Percentiles rank a stretch among this genome's conserved stretches.
These are phyloP conservation scores for Elaphurus davidianus DNA, from an alignment of 2,113 vertebrate species.

Conservation along the genomic window DNA sequence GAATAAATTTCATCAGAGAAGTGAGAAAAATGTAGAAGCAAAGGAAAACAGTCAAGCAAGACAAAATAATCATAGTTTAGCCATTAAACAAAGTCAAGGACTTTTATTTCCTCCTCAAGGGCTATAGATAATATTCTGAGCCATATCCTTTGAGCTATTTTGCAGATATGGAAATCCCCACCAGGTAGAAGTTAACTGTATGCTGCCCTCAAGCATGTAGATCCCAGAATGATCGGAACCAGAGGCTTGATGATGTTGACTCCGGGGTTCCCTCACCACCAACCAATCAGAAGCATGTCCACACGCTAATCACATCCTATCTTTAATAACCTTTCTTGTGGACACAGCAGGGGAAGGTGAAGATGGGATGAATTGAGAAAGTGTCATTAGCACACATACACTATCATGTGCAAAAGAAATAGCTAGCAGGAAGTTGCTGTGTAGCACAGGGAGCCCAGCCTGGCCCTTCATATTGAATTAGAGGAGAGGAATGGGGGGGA, in stretches of 20 bases:
- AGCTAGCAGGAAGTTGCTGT: background rate
- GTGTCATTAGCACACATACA: background rate
- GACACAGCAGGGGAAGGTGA: background rate
- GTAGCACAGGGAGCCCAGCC: background rate
- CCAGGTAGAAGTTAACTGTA: background rate
- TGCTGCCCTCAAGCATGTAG: background rate
- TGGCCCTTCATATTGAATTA: background rate
- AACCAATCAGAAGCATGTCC: background rate
- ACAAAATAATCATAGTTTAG: background rate
- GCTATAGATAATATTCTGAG: background rate
- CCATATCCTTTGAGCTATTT: background rate
- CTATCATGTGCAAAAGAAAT: background rate
- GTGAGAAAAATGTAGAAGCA: background rate
- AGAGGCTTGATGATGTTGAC: background rate
- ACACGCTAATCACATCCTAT: background rate
- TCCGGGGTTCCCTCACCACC: background rate
- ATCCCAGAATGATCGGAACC: background rate
- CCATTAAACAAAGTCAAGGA: background rate
- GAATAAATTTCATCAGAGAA: background rate
- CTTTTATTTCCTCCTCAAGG: background rate
- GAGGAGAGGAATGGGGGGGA: background rate
- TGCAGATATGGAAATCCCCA: background rate
- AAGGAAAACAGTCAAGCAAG: background rate
- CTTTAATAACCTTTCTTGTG: background rate
- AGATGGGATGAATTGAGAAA: background rate